These are phyloP conservation scores for Cygnus olor DNA, from an alignment of 2,797 vertebrate genomes.

Conservation along the genomic window DNA sequence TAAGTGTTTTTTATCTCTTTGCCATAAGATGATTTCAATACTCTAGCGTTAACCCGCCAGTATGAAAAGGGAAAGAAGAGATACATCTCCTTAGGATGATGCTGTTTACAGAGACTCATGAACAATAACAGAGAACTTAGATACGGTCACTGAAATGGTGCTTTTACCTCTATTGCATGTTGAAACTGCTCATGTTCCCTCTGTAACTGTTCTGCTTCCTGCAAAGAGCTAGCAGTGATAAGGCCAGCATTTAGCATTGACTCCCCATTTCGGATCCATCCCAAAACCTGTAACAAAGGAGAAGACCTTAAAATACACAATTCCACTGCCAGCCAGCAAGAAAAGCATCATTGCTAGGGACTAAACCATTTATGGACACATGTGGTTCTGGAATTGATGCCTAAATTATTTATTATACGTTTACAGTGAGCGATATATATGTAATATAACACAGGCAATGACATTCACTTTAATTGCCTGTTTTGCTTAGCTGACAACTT, in stretches of 20 bases:
- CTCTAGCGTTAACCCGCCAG: background rate
- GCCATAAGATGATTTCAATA: background rate
- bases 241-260: slow-evolving; percentile 97
- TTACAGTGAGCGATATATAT: background rate
- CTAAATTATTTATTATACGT: background rate
- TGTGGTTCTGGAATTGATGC: background rate
- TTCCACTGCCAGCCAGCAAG: background rate
- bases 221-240: slow-evolving; percentile 96
- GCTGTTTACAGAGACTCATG: background rate
- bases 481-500: background rate
- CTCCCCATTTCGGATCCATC: slow-evolving; percentile 98
- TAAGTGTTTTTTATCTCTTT: background rate
- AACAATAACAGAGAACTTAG: background rate
- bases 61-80: background rate
- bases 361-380: background rate
- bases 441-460: background rate
- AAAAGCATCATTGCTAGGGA: background rate
- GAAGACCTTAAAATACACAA: background rate
- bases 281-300: slow-evolving; percentile 86
- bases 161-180: slow-evolving; percentile 94
- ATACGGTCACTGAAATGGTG: background rate
- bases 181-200: slow-evolving; percentile 98
- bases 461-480: background rate
- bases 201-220: slow-evolving; percentile 97
- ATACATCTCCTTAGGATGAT: background rate